Evolutionary conservation across 2,888 invertebrate genomes (phyloP).

Genomic region (Leptinotarsa rubiginosa): DNA sequence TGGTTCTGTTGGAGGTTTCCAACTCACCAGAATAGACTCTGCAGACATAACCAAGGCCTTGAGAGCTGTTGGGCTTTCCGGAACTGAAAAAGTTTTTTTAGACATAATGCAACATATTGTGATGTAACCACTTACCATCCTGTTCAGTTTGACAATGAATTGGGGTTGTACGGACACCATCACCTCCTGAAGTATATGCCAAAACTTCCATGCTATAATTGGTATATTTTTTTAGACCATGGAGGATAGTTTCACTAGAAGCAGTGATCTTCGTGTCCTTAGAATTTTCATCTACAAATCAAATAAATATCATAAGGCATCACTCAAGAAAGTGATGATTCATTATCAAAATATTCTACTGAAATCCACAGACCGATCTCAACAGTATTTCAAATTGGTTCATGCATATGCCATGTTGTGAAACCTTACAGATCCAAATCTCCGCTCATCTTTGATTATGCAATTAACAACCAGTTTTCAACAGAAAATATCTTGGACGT

Average conservation of each 20-base stretch:
- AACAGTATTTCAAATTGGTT: background rate
- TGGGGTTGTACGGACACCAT: conserved; percentile 88
- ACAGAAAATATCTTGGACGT: too few species aligned
- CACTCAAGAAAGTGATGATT: background rate
- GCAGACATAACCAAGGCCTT: conserved; percentile 93
- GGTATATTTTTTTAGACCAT: conserved; percentile 92
- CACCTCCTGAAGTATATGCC: conserved; percentile 94
- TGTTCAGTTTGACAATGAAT: conserved; percentile 96
- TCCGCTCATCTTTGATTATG: too few species aligned
- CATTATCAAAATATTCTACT: too few species aligned
- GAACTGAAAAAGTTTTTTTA: conserved; percentile 72
- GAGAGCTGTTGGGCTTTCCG: conserved; percentile 92
- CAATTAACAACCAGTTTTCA: too few species aligned
- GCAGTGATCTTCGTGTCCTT: conserved; percentile 92
- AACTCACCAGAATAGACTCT: conserved; percentile 91
- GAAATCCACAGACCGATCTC: background rate
- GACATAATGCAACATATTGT: background rate
- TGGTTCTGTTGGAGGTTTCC: conserved; percentile 92
- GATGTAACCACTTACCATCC: conserved; percentile 76
- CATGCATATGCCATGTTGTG: too few species aligned
- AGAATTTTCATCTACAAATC: conserved; percentile 81
- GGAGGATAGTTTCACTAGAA: conserved; percentile 93
- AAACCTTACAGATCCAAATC: too few species aligned
- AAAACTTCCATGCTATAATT: conserved; percentile 97
- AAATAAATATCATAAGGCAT: conserved; percentile 30